Conservation (phyloP, 2,113 vertebrate species). For the Epinephelus fuscoguttatus region DNA sequence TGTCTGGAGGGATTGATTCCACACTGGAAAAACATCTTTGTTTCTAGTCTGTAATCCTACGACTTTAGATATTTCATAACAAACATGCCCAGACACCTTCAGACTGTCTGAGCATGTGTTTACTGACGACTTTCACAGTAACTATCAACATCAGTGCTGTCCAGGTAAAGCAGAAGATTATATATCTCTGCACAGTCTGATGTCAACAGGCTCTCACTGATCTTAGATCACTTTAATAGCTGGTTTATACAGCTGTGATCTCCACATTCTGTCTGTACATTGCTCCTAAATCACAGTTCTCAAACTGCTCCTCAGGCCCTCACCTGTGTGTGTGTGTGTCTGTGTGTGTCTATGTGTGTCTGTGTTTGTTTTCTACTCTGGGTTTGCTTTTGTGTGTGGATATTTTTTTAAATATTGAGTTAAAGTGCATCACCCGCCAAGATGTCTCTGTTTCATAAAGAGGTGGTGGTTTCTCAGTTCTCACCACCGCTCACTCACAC, state of each 20-base stretch:
- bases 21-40: slow-evolving; percentile 24
- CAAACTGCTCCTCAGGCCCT: slow-evolving; percentile 7
- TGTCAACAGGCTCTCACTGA: slow-evolving; percentile 33
- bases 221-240: slow-evolving; percentile 44
- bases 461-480: not conserved
- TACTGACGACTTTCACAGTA: not conserved
- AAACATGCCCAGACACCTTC: slow-evolving; percentile 63
- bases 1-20: not conserved
- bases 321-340: not conserved
- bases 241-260: slow-evolving; percentile 32
- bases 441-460: slow-evolving; percentile 12
- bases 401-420: not conserved
- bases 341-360: not conserved
- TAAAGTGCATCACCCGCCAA: slow-evolving; percentile 6
- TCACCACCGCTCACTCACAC: not conserved
- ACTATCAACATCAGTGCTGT: slow-evolving; percentile 7
- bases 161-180: slow-evolving; percentile 47
- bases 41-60: slow-evolving; percentile 14
- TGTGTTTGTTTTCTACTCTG: too few relatives aligned
- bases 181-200: slow-evolving; percentile 2
- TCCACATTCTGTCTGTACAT: slow-evolving; percentile 20
- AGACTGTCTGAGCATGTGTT: slow-evolving; percentile 26
- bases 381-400: not conserved
- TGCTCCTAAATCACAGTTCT: not conserved
- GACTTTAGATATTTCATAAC: slow-evolving; percentile 44